These are phyloP conservation scores for Schizopygopsis malacanthus DNA, from an alignment of 2,797 vertebrate genomes.

Conservation along the genomic window DNA sequence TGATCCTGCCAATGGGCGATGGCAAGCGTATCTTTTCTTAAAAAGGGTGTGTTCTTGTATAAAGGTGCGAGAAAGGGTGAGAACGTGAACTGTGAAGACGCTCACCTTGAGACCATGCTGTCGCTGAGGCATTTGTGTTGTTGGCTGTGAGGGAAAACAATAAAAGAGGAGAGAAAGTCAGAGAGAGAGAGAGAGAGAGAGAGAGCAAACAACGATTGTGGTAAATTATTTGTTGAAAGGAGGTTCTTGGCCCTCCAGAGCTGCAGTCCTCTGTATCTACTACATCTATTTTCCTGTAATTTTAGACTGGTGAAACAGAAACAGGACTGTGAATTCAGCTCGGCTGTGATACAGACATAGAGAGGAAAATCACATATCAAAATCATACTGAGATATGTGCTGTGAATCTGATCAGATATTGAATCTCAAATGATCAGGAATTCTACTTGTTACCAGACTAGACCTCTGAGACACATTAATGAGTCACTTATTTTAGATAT, in stretches of 20 bases:
- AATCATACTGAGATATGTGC: neutral
- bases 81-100: conserved; percentile 11
- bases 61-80: conserved; percentile 6
- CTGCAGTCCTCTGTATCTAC: conserved; percentile 73
- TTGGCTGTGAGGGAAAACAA: conserved; percentile 64
- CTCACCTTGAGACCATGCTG: conserved; percentile 71
- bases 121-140: conserved; percentile 43
- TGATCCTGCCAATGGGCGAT: neutral
- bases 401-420: neutral
- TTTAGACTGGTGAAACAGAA: conserved; percentile 71
- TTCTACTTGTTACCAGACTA: neutral
- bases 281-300: conserved; percentile 80
- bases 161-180: conserved; percentile 50
- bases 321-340: conserved; percentile 62
- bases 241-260: conserved; percentile 73
- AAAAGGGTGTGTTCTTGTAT: neutral
- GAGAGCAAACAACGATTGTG: conserved; percentile 44
- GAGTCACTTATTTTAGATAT: neutral
- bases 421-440: neutral
- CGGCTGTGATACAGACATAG: conserved; percentile 42
- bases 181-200: conserved; percentile 48
- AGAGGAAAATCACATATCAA: conserved; percentile 3
- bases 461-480: neutral
- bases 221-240: conserved; percentile 79
- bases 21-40: conserved; percentile 4